Evolutionary conservation across 30 jellyfish, hydroid and myxozoan genomes (phyloP).

Genomic region (Aurelia aurita complex sp. Pacific): DNA sequence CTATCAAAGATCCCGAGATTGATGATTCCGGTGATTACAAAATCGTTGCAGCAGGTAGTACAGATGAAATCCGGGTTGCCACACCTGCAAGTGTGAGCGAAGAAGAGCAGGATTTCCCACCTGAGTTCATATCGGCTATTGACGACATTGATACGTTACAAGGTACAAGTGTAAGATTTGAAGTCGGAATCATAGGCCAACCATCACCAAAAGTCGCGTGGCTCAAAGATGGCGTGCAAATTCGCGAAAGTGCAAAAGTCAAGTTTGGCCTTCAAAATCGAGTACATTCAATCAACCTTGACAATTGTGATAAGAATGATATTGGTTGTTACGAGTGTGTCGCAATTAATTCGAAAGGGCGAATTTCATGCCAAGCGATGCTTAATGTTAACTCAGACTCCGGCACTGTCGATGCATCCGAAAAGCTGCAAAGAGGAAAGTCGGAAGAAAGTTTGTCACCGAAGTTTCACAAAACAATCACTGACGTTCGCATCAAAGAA

Average conservation of each 20-base stretch:
- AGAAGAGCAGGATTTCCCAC: conserved; percentile 76
- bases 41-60: conserved; percentile 53
- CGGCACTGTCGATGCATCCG: conserved; percentile 21
- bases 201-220: conserved; percentile 68
- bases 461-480: conserved; percentile 56
- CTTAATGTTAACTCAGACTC: conserved; percentile 39
- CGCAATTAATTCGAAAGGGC: conserved; percentile 78
- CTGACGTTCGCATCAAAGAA: conserved; percentile 66
- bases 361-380: conserved; percentile 69
- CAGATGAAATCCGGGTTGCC: conserved; percentile 34
- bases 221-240: conserved; percentile 76
- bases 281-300: conserved; percentile 45
- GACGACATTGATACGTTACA: conserved; percentile 44
- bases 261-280: conserved; percentile 61
- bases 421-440: conserved; percentile 33
- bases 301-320: conserved; percentile 50
- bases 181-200: conserved; percentile 76
- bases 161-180: conserved; percentile 40
- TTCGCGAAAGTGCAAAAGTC: conserved; percentile 51
- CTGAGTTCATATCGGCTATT: conserved; percentile 67
- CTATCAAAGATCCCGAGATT: conserved; percentile 33
- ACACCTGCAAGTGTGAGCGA: conserved; percentile 66
- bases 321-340: conserved; percentile 93
- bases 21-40: conserved; percentile 55
- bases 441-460: conserved; percentile 73